Conservation (phyloP, 2,888 invertebrate genomes). For the Tipula unca region DNA sequence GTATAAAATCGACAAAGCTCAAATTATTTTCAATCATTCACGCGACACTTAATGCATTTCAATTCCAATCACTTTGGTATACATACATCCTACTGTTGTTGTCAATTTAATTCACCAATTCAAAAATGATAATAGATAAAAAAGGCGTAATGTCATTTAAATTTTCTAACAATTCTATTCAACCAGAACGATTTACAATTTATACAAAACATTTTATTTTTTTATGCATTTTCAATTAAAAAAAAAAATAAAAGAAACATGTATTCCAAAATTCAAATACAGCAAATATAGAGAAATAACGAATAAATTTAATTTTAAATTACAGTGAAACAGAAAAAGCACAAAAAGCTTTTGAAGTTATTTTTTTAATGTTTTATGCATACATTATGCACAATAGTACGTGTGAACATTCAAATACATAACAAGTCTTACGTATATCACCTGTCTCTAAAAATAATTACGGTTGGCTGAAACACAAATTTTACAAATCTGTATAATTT, state of each 20-base stretch:
- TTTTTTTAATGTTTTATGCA: neutral
- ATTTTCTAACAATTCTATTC: constrained; percentile 8
- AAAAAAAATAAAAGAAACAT: neutral
- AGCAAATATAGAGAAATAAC: neutral
- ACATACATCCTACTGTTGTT: neutral
- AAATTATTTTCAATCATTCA: neutral
- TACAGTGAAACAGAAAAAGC: neutral
- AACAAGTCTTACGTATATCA: no score
- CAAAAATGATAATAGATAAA: neutral
- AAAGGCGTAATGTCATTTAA: neutral
- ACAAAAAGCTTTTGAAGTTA: neutral
- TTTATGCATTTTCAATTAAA: neutral
- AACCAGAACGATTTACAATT: constrained; percentile 8
- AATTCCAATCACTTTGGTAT: neutral
- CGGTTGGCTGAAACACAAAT: no score
- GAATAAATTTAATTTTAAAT: constrained; percentile 14
- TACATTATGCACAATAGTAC: neutral
- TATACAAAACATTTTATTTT: neutral
- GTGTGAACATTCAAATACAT: no score
- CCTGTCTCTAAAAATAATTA: no score
- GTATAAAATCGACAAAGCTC: neutral
- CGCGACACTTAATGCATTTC: neutral
- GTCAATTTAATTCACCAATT: neutral
- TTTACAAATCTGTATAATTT: no score
- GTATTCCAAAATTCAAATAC: neutral